Evolutionary conservation across 92 coral and sea anemone genomes (phyloP), one percentile per base, ranked within the genome.

Genomic region (Porites divaricata): DNA sequence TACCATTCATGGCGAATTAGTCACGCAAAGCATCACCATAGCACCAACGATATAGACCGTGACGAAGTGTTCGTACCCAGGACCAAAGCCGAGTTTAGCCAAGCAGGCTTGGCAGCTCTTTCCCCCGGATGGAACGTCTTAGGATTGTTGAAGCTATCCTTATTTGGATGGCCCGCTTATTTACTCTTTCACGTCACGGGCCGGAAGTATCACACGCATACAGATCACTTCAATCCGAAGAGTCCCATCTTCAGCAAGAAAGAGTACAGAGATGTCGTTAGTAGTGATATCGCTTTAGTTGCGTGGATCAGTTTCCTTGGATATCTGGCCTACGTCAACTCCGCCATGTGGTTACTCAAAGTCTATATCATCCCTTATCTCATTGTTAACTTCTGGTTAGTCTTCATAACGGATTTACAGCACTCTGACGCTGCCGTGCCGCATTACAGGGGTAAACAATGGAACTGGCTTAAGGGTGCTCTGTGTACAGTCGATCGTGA

Each of bases 391-490:
- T 82, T 87, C 67, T 90, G 93, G 93, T 69, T 90, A 62, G 93
- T 90, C 50, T 70, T 87, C 10, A 87, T 90, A 67, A 90, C 93
- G 13, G 88, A 87, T 16, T 57, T 90, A 25, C 93, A 90, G 24
- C 93, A 90, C 62, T 87, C 93, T 0, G 93, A 90, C n/a, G 93
- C 86, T 8, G 83, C 81, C 7, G 85, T 90, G 20, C 93, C 93
- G 6, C 91, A 90, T 41, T 90, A 90, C 63, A 65, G 86, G 13
- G 93, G 91, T 24, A 75, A 70, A 2, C 76, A 90, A 52, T 90
- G 93, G 93, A 90, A 16, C 19, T 90, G 93, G 93, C 63, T 90
- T 16, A 90, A 90, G 41, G 93, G 93, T 2, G 93, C 93, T 9
- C 83, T 90, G 41, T 90, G 93, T 49, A 90, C 93, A 0, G 80